These are phyloP conservation scores for Trichonephila inaurata DNA, from an alignment of 1,140 invertebrate species.

Conservation along the genomic window DNA sequence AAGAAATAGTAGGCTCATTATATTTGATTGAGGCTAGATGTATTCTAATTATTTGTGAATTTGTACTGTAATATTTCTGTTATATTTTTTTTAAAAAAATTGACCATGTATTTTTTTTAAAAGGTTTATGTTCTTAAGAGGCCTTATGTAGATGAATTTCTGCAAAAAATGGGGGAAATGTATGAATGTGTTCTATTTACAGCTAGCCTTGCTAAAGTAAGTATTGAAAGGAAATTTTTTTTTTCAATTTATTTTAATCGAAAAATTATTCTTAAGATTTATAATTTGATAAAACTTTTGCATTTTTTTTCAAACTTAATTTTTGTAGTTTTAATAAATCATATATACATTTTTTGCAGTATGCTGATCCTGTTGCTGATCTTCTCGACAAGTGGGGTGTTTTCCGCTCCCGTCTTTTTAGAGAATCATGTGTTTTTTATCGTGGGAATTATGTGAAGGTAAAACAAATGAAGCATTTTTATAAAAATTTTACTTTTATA, in stretches of 20 bases:
- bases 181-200: constrained; percentile 99
- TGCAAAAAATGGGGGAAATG: constrained; percentile 97
- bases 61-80: too few species aligned
- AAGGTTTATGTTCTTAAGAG: constrained; percentile 98
- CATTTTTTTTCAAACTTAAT: not conserved
- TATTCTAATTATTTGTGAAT: too few species aligned
- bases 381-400: constrained; percentile 98
- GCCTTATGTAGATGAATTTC: constrained; percentile 99
- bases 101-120: constrained; percentile 67
- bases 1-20: too few species aligned
- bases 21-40: too few species aligned
- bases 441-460: constrained; percentile 99
- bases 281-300: not conserved
- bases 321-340: too few species aligned
- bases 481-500: not conserved
- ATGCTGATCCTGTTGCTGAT: constrained; percentile 99
- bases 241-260: too few species aligned
- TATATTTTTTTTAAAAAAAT: too few species aligned
- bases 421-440: constrained; percentile 99
- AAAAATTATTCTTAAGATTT: too few species aligned
- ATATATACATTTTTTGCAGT: constrained; percentile 83
- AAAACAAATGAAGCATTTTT: constrained; percentile 37
- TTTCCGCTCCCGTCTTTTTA: constrained; percentile 96
- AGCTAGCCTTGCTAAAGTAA: constrained; percentile 96
- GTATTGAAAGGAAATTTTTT: constrained; percentile 60